A percentile compares a stretch with the other conserved stretches of the same genome.
Conservation (phyloP, 2,113 vertebrate genomes). For the Ammodramus savannarum region DNA sequence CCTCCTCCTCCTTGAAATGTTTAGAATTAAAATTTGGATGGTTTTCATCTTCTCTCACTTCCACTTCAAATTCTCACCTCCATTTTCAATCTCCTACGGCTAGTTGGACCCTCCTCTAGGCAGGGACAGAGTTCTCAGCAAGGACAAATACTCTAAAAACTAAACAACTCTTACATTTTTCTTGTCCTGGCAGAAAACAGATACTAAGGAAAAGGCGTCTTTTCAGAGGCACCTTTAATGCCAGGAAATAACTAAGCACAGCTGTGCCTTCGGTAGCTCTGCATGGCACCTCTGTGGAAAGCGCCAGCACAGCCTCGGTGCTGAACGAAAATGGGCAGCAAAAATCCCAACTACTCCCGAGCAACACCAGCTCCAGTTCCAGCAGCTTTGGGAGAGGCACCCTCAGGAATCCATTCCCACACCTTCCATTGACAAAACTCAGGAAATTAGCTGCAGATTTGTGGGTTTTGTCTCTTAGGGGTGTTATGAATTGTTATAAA, state of each 20-base stretch:
- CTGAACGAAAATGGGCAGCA: rapidly evolving
- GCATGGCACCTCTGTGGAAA: rapidly evolving
- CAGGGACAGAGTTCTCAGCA: not conserved
- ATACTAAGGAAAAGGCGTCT: not conserved
- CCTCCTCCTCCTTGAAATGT: not conserved
- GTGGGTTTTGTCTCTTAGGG: rapidly evolving
- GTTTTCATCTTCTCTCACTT: not conserved
- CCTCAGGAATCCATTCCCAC: not conserved
- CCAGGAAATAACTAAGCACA: not conserved
- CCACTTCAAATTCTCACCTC: not conserved
- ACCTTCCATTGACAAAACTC: not conserved
- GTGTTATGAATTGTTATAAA: too few relatives aligned
- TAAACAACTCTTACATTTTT: not conserved
- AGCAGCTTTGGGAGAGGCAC: not conserved
- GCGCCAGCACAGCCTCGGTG: too few relatives aligned
- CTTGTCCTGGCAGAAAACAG: not conserved
- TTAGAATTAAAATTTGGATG: not conserved
- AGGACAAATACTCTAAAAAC: not conserved
- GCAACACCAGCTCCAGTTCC: rapidly evolving
- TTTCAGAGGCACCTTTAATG: not conserved
- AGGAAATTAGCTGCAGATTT: not conserved
- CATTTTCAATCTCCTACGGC: not conserved
- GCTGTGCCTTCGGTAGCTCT: not conserved
- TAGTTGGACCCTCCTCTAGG: not conserved
- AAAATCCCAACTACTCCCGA: not conserved